Evolutionary conservation across 1,140 invertebrate genomes (phyloP), one percentile per base, ranked within the genome.

Genomic region (Brevipalpus yothersi): DNA sequence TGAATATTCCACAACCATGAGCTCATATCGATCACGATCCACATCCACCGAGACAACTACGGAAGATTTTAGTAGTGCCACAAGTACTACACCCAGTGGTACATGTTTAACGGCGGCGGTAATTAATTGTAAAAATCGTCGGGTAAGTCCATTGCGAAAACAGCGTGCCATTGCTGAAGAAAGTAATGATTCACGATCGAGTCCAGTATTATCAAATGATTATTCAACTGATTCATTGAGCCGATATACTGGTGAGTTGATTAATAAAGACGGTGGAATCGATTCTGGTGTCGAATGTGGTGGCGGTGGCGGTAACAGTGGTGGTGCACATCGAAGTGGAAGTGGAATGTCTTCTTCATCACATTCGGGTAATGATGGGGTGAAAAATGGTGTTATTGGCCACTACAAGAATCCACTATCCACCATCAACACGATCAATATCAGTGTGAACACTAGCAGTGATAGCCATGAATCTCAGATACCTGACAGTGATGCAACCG

Each of bases 401-500:
- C 42, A 57, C 13, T n/a, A 15, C 19, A 21, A 40, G 11, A 21
- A 13, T 11, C n/a, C n/a, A 17, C 31, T 13, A 40, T 40, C 56
- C 3, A 57, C 31, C 21, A 43, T 40, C 12, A 13, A 39, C 4
- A 11, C 56, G 56, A 40, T n/a, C 41, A 13, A 57, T 19, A 40
- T 13, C 41, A 21, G 11, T n/a, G 17, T 10, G 7, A 21, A 57
- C 39, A 23, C 4, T 19, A 10, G 21, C 31, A n/a, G 39, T 10
- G 56, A 57, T 4, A 19, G 17, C n/a, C 49, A 43, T 13, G 41
- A 53, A 19, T 59, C 62, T 11, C 60, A 53, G 2, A 66, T 63
- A 31, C 31, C 31, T 51, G 61, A 60, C n/a, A 63, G 60, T 17
- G 68, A 69, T 49, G 63, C 59, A 58, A 72, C 73, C 61, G 69